A percentile compares a stretch with the other conserved stretches of the same genome.
These are phyloP conservation scores for Cotesia vestalis DNA, from an alignment of 1,140 invertebrate species.

Conservation along the genomic window DNA sequence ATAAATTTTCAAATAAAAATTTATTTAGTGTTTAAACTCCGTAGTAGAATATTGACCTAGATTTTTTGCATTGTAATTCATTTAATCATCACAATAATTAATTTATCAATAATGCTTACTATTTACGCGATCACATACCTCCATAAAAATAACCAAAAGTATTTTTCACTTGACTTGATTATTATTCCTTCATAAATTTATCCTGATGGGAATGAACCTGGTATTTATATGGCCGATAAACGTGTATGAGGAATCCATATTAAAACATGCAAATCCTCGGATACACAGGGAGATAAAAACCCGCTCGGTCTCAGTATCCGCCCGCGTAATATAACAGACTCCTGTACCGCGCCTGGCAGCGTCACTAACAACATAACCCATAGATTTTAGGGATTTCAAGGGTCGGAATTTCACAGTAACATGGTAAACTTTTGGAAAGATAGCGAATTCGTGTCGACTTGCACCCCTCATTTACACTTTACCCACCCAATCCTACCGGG, in stretches of 20 bases:
- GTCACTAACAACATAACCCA: slow-evolving; percentile 23
- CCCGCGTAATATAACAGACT: too few relatives aligned
- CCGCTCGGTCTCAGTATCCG: neutral
- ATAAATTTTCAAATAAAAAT: too few relatives aligned
- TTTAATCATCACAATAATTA: too few relatives aligned
- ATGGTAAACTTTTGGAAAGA: slow-evolving; percentile 31
- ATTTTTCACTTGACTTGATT: slow-evolving; percentile 44
- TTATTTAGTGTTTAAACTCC: too few relatives aligned
- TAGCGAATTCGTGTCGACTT: slow-evolving; percentile 25
- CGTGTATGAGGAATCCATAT: slow-evolving; percentile 45
- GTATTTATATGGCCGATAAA: slow-evolving; percentile 53
- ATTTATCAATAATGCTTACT: too few relatives aligned
- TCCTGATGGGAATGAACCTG: slow-evolving; percentile 43
- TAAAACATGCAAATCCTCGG: slow-evolving; percentile 48
- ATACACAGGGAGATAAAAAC: slow-evolving; percentile 34
- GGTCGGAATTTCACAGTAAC: neutral
- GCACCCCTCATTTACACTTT: neutral
- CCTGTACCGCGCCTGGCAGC: too few relatives aligned
- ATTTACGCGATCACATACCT: too few relatives aligned
- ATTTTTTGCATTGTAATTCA: too few relatives aligned
- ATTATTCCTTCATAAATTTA: slow-evolving; percentile 42
- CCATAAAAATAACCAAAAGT: too few relatives aligned
- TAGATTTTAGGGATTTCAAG: slow-evolving; percentile 43
- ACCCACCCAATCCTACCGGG: too few relatives aligned
- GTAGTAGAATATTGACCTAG: too few relatives aligned